Evolutionary conservation across 2,797 vertebrate genomes (phyloP).

Genomic region (Sus cebifrons): DNA sequence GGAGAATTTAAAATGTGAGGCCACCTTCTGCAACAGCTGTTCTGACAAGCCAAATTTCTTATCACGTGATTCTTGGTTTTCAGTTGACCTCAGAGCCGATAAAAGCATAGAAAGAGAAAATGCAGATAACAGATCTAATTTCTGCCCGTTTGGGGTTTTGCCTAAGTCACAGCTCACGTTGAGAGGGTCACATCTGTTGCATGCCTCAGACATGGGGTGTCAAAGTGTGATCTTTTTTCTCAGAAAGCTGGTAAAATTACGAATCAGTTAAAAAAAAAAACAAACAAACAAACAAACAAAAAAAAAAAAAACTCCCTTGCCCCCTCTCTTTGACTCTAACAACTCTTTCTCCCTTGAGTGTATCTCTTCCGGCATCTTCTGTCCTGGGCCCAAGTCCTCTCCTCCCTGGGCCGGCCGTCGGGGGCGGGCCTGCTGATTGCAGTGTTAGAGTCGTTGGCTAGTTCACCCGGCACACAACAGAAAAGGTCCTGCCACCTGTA

Average conservation of each 20-base stretch:
- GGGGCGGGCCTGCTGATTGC: not conserved
- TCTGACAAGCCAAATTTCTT: conserved; percentile 54
- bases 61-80: conserved; percentile 41
- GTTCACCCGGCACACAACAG: not conserved
- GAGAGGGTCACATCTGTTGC: conserved; percentile 84
- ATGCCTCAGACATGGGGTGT: conserved; percentile 81
- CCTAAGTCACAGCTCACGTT: conserved; percentile 51
- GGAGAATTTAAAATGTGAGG: conserved; percentile 6
- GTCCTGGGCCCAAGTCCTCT: not conserved
- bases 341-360: not conserved
- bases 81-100: not conserved
- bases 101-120: conserved; percentile 87
- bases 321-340: not conserved
- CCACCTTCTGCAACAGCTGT: conserved; percentile 10
- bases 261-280: not conserved
- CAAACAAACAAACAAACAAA: too few relatives aligned
- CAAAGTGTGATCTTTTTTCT: conserved; percentile 81
- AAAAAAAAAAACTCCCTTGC: not conserved
- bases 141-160: conserved; percentile 74
- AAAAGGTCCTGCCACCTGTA: not conserved
- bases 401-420: not conserved
- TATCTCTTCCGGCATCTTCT: not conserved
- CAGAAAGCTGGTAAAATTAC: conserved; percentile 90
- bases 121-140: conserved; percentile 87
- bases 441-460: not conserved